A percentile compares a stretch with the other conserved stretches of the same genome.
Evolutionary conservation across 1,140 invertebrate species (phyloP).

Genomic region (Solen grandis): DNA sequence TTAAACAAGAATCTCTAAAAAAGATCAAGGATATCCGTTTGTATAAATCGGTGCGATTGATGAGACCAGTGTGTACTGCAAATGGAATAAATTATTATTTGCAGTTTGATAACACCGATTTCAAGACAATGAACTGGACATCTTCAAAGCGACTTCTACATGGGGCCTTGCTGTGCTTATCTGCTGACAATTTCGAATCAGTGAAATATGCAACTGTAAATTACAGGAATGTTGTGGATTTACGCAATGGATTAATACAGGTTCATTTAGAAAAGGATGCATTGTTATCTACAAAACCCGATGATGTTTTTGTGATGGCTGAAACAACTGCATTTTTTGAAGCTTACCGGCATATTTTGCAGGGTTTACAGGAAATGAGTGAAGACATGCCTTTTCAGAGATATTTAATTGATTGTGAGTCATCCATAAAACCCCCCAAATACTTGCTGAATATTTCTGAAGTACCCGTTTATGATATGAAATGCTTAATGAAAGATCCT

Average conservation of each 20-base stretch:
- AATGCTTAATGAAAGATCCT: background rate
- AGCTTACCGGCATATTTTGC: constrained; percentile 81
- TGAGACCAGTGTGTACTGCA: constrained; percentile 58
- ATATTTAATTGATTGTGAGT: constrained; percentile 73
- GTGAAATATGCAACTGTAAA: constrained; percentile 87
- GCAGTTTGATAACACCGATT: constrained; percentile 68
- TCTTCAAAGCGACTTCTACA: constrained; percentile 85
- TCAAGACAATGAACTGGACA: constrained; percentile 76
- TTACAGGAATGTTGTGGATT: constrained; percentile 81
- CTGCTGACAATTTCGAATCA: constrained; percentile 85
- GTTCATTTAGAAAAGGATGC: constrained; percentile 78
- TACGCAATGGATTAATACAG: constrained; percentile 69
- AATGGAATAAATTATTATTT: constrained; percentile 66
- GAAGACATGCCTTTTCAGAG: constrained; percentile 78
- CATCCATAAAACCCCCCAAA: constrained; percentile 63
- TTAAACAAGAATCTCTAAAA: constrained; percentile 31
- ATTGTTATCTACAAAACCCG: constrained; percentile 28
- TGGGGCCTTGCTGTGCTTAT: constrained; percentile 88
- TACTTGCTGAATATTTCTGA: constrained; percentile 62
- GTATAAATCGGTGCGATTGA: constrained; percentile 70
- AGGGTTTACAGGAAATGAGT: constrained; percentile 78
- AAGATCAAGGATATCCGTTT: constrained; percentile 61
- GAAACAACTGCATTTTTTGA: constrained; percentile 83
- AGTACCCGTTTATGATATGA: background rate
- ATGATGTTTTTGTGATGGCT: constrained; percentile 77